A percentile compares a stretch with the other conserved stretches of the same genome.
phyloP scores from a whole-genome alignment of 2,113 vertebrate species.

The Elephantulus edwardii region DNA sequence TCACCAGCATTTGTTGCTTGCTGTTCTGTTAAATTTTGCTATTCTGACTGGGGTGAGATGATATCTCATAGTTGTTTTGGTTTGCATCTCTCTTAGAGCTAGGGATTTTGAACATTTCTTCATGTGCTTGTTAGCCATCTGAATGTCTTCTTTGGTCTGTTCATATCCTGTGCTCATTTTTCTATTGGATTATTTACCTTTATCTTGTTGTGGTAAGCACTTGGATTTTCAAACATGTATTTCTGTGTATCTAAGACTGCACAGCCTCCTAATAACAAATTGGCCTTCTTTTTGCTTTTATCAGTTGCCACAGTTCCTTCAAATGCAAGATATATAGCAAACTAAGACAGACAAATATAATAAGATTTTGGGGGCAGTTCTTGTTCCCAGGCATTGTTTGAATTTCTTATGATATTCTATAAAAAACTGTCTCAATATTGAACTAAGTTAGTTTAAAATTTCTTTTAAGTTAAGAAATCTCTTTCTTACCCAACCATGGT shows the following conservation, averaged over 20 bases:
- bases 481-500: not conserved
- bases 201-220: too few species aligned
- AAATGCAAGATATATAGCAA: not conserved
- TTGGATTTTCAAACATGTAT: not conserved
- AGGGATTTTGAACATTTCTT: too few species aligned
- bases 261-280: not conserved
- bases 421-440: not conserved
- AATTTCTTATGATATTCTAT: not conserved
- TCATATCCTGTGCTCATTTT: too few species aligned
- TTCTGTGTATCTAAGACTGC: not conserved
- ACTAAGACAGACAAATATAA: not conserved
- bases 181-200: too few species aligned
- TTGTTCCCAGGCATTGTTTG: not conserved
- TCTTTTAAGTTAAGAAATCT: constrained; percentile 33
- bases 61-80: too few species aligned
- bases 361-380: not conserved
- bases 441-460: not conserved
- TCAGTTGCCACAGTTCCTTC: constrained; percentile 11
- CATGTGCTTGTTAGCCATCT: too few species aligned
- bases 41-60: too few species aligned
- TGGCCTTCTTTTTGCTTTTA: not conserved
- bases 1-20: too few species aligned
- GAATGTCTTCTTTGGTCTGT: too few species aligned
- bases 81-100: too few species aligned
- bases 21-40: too few species aligned